Conservation (phyloP, 2,888 invertebrate species). For the Netelia inedita region DNA sequence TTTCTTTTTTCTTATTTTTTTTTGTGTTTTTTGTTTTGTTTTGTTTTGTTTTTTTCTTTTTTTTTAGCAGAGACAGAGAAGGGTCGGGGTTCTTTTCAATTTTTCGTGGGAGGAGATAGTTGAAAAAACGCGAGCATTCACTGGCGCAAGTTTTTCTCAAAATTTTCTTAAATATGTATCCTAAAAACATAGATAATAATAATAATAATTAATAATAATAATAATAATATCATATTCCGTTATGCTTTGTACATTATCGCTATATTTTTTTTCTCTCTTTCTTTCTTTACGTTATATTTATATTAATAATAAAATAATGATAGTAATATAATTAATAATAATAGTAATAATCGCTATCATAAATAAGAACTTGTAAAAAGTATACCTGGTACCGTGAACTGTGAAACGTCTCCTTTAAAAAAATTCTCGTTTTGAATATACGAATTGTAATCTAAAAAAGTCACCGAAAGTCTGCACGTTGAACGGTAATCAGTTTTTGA, state of each 20-base stretch:
- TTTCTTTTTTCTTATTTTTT: slow-evolving; percentile 38
- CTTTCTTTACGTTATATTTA: slow-evolving; percentile 68
- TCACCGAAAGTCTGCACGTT: slow-evolving; percentile 78
- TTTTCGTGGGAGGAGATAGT: slow-evolving; percentile 18
- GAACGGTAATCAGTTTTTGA: slow-evolving; percentile 77
- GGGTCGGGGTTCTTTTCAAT: not conserved
- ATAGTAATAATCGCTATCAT: slow-evolving; percentile 80
- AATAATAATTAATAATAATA: slow-evolving; percentile 72
- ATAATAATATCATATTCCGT: slow-evolving; percentile 73
- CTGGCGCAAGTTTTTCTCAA: slow-evolving; percentile 72
- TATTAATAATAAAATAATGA: slow-evolving; percentile 71
- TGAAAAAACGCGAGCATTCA: slow-evolving; percentile 72
- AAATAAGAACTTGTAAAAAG: slow-evolving; percentile 84
- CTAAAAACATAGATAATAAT: slow-evolving; percentile 75
- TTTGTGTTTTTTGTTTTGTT: slow-evolving; percentile 29
- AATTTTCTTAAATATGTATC: slow-evolving; percentile 67
- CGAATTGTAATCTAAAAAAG: slow-evolving; percentile 77
- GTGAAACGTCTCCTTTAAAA: slow-evolving; percentile 79
- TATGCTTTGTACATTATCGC: slow-evolving; percentile 77
- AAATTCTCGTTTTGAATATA: slow-evolving; percentile 75
- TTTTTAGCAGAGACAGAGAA: slow-evolving; percentile 15
- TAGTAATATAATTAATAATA: slow-evolving; percentile 73
- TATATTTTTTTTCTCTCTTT: slow-evolving; percentile 72
- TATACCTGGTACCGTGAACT: slow-evolving; percentile 80
- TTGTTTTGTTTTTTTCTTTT: slow-evolving; percentile 19